Conservation (phyloP, 2,113 vertebrate species). For the Progne subis region DNA sequence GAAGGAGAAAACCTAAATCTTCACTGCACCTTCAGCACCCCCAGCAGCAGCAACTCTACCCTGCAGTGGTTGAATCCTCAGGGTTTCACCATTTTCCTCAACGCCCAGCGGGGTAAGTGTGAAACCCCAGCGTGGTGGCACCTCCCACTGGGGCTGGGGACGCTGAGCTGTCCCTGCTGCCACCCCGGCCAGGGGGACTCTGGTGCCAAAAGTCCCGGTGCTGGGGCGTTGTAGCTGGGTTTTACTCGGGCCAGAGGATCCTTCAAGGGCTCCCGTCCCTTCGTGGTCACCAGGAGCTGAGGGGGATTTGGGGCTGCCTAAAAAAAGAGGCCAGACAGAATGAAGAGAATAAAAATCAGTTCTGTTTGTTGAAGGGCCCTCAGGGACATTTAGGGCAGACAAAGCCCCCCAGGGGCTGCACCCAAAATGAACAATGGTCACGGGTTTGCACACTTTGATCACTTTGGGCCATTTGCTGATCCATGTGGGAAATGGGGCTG, state of each 20-base stretch:
- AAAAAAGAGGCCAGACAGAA: background rate
- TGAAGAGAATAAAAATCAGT: background rate
- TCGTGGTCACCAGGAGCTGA: background rate
- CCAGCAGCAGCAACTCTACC: fast-evolving
- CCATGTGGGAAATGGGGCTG: background rate
- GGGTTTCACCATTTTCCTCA: conserved; percentile 29
- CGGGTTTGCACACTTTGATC: background rate
- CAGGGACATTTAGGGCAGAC: background rate
- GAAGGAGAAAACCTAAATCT: conserved; percentile 47
- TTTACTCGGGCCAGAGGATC: background rate
- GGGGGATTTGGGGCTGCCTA: no score
- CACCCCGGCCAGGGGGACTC: background rate
- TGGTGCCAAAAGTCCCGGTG: no score
- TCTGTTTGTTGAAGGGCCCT: background rate
- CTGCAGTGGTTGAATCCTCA: conserved; percentile 51
- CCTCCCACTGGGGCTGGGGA: background rate
- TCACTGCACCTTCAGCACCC: background rate
- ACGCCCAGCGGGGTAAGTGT: conserved; percentile 23
- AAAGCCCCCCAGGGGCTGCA: background rate
- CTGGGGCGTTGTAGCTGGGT: background rate
- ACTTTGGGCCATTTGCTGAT: background rate
- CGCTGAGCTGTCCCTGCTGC: background rate
- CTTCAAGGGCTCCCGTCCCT: no score
- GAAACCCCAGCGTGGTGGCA: background rate
- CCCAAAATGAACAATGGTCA: background rate